Conservation (phyloP, 2,888 invertebrate genomes). For the Tipula helvola region DNA sequence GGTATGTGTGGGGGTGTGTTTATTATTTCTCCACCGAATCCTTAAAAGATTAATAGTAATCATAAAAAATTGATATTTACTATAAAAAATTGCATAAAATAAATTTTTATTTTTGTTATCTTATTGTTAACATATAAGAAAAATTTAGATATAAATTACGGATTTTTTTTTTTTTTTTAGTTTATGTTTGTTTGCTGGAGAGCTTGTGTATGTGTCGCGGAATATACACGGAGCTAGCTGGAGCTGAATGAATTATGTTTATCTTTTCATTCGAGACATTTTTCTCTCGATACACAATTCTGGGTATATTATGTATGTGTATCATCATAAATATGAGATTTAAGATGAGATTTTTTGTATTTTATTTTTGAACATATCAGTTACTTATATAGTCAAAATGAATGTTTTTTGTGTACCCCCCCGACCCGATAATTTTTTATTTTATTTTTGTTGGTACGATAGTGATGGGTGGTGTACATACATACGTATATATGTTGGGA, state of each 20-base stretch:
- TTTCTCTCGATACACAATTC: background rate
- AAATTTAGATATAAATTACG: background rate
- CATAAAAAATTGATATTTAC: slow-evolving; percentile 4
- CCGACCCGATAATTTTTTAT: background rate
- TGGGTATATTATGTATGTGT: background rate
- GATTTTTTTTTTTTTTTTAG: background rate
- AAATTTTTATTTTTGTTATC: background rate
- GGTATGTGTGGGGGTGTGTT: background rate
- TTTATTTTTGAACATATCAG: background rate
- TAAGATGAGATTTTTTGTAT: background rate
- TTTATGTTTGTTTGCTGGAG: background rate
- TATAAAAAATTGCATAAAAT: background rate
- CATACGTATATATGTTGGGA: background rate
- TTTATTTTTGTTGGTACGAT: background rate
- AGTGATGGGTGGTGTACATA: background rate
- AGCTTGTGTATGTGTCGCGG: background rate
- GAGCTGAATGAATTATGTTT: slow-evolving; percentile 1
- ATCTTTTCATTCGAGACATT: background rate
- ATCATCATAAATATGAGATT: background rate
- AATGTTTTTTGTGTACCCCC: background rate
- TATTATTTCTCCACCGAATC: background rate
- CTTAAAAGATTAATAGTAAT: background rate
- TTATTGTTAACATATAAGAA: slow-evolving; percentile 4
- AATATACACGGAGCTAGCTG: background rate
- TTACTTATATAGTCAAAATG: background rate